Evolutionary conservation across 2,113 vertebrate species (phyloP).

Genomic region (Ciconia boyciana): DNA sequence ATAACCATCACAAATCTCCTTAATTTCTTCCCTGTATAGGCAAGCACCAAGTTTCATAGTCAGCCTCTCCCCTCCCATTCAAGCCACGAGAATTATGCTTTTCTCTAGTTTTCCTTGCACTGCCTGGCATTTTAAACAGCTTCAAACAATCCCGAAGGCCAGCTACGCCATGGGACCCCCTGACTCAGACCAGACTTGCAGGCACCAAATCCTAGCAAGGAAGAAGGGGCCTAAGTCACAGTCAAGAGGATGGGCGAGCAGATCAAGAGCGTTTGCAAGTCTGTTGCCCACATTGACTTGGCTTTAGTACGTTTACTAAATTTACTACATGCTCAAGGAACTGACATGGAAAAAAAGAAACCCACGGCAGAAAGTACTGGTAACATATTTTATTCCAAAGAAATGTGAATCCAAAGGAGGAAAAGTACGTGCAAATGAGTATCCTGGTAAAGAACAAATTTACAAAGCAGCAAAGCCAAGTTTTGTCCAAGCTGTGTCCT

Average conservation of each 20-base stretch:
- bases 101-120: background rate
- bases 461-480: background rate
- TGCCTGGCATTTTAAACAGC: background rate
- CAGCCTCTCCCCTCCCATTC: background rate
- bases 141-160: background rate
- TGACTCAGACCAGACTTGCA: background rate
- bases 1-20: background rate
- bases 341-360: background rate
- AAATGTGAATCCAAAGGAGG: background rate
- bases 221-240: background rate
- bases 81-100: background rate
- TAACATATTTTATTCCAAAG: background rate
- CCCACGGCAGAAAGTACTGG: background rate
- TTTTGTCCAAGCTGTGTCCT: background rate
- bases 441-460: background rate
- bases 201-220: background rate
- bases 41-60: background rate
- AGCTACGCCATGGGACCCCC: rapidly evolving
- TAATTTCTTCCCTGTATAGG: background rate
- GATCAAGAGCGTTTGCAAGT: background rate
- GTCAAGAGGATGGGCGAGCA: background rate
- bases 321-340: background rate
- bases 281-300: background rate
- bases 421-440: background rate
- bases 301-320: background rate